Percentiles rank a stretch among this genome's conserved stretches.
Conservation (phyloP, 1,140 invertebrate genomes). For the Lucilia cuprina region DNA sequence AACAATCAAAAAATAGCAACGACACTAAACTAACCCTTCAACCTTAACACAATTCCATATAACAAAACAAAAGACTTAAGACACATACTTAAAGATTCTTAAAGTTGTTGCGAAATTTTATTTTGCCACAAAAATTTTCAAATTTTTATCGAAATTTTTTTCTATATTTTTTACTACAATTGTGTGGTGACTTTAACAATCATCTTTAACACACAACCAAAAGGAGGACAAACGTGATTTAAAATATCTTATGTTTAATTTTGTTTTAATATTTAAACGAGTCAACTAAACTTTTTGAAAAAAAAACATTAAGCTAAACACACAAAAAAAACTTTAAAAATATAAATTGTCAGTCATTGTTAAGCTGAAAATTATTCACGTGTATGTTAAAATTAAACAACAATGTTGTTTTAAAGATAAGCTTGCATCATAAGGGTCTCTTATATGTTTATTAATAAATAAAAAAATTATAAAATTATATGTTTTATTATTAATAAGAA, state of each 20-base stretch:
- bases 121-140: background rate
- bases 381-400: background rate
- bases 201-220: background rate
- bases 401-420: background rate
- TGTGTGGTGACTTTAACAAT: background rate
- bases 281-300: background rate
- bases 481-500: background rate
- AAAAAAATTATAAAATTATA: background rate
- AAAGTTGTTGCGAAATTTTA: background rate
- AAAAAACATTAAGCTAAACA: background rate
- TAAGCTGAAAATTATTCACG: background rate
- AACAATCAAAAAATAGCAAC: background rate
- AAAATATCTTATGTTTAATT: background rate
- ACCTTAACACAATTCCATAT: background rate
- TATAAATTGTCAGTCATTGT: background rate
- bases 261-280: background rate
- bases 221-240: slow-evolving; percentile 25
- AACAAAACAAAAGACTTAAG: background rate
- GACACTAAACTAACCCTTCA: background rate
- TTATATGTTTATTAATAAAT: no score
- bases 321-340: background rate
- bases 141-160: background rate
- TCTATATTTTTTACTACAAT: background rate
- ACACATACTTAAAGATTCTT: background rate
- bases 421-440: no score